Evolutionary conservation across 1,140 invertebrate genomes (phyloP).

Genomic region (Trichonephila clavata): DNA sequence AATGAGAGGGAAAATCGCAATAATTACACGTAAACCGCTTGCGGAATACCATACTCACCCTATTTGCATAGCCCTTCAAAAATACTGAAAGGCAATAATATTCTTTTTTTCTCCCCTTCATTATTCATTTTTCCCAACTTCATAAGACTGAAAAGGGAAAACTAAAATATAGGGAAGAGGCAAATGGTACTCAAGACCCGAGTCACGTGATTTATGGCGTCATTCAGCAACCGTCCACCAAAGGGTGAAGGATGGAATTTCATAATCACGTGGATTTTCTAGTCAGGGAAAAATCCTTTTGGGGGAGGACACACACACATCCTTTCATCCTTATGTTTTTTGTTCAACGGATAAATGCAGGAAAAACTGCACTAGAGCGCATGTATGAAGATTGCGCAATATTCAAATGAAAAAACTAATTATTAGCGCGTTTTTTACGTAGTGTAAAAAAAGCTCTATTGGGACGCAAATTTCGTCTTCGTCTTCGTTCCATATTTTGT

Average conservation of each 20-base stretch:
- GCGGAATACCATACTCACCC: conserved; percentile 2
- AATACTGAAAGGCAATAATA: conserved; percentile 21
- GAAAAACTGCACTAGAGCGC: not conserved
- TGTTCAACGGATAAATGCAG: not conserved
- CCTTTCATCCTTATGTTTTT: not conserved
- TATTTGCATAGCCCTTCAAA: conserved; percentile 54
- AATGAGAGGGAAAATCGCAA: conserved; percentile 22
- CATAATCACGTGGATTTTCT: conserved; percentile 47
- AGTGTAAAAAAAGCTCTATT: no score
- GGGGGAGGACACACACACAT: not conserved
- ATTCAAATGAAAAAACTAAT: not conserved
- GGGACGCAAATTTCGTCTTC: no score
- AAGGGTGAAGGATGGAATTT: conserved; percentile 47
- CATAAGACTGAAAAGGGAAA: not conserved
- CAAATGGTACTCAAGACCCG: not conserved
- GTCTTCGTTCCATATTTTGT: no score
- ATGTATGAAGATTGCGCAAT: not conserved
- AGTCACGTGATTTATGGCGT: conserved; percentile 61
- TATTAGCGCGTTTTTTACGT: no score
- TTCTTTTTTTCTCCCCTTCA: not conserved
- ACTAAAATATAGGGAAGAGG: conserved; percentile 3
- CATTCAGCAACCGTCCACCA: not conserved
- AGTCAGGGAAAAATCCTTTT: not conserved
- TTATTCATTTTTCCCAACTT: not conserved
- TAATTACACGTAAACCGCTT: conserved; percentile 47